Evolutionary conservation across 2,113 vertebrate genomes (phyloP).

Genomic region (Coryphaenoides rupestris): DNA sequence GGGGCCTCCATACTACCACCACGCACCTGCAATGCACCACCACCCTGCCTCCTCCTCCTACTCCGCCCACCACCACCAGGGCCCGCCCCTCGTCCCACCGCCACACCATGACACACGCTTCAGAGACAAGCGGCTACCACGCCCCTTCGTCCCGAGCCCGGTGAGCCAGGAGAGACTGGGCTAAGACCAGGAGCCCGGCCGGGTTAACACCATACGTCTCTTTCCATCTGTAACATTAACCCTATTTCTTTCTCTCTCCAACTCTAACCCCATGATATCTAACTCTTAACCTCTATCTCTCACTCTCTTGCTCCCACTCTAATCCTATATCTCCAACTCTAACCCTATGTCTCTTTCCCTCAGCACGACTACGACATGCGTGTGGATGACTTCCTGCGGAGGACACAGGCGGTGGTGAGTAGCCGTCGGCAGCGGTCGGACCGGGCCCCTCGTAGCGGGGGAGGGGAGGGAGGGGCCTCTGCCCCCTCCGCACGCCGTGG

Average conservation of each 20-base stretch:
- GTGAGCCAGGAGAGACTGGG: conserved; percentile 25
- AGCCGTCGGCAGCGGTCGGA: conserved; percentile 89
- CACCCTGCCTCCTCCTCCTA: conserved; percentile 67
- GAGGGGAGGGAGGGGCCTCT: conserved; percentile 64
- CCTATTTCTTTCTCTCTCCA: neutral
- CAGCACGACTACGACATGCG: conserved; percentile 99
- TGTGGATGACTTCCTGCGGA: conserved; percentile 95
- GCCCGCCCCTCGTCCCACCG: conserved; percentile 67
- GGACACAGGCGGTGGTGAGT: conserved; percentile 94
- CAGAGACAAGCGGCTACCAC: conserved; percentile 56
- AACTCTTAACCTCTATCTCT: too few species aligned
- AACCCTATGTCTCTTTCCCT: neutral
- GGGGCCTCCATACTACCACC: conserved; percentile 78
- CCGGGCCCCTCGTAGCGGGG: conserved; percentile 82
- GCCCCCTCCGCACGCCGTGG: conserved; percentile 25
- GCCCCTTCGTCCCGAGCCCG: conserved; percentile 57
- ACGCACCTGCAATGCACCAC: conserved; percentile 79
- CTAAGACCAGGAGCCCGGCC: neutral
- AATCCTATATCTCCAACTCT: neutral
- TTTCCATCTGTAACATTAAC: neutral
- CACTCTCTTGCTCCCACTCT: neutral
- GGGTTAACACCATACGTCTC: neutral
- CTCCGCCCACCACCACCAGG: conserved; percentile 50
- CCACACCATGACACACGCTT: conserved; percentile 84
- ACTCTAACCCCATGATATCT: too few species aligned